Base-by-base conservation (phyloP, 1,140 invertebrate species). In the Xylocopa sonorina region DNA sequence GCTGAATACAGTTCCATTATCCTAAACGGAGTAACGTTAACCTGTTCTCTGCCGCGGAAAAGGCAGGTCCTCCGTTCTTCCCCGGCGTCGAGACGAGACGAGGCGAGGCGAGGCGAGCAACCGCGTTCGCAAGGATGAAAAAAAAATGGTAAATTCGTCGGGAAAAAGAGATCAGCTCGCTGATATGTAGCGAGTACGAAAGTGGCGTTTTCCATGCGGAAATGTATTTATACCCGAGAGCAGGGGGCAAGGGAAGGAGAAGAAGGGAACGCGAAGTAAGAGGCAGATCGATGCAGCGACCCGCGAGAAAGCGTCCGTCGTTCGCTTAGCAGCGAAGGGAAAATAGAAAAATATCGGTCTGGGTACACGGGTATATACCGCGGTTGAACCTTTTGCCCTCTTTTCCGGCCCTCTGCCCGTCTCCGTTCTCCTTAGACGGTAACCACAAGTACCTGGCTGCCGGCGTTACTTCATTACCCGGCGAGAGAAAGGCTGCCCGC, bases 381-480 rank as follows among this genome's bases (percentile, higher is more conserved):
- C 48, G 63, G 18, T 7, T 34, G 27, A 66, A 66, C 53, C 64
- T 76, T 80, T 53, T 66, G 62, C 32, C 67, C 58, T 76, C 41
- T 64, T 63, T 80, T 63, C 34, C 67, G 38, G 24, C 55, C 60
- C 58, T 74, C 51, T 29, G 24, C 27, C 57, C 55, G 38, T 48
- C 50, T 63, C 48, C 21, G 38, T 74, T 64, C 62, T 64, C 43
- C 46, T 71, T 55, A 57, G 29, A 72, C 38, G 29, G 62, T 51
- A 68, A 24, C 71, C 62, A 57, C 67, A 69, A 84, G 82, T 84
- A 78, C 50, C 82, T 81, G 58, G 73, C 82, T 78, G 63, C 43
- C 58, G 32, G 63, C 73, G 69, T 85, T 84, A 81, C 82, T 85
- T 72, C 83, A 81, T 85, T 85, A 85, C 63, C 55, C 58, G 41